Base-by-base conservation (phyloP, 2,888 invertebrate species). In the Plemyria rubiginata region DNA sequence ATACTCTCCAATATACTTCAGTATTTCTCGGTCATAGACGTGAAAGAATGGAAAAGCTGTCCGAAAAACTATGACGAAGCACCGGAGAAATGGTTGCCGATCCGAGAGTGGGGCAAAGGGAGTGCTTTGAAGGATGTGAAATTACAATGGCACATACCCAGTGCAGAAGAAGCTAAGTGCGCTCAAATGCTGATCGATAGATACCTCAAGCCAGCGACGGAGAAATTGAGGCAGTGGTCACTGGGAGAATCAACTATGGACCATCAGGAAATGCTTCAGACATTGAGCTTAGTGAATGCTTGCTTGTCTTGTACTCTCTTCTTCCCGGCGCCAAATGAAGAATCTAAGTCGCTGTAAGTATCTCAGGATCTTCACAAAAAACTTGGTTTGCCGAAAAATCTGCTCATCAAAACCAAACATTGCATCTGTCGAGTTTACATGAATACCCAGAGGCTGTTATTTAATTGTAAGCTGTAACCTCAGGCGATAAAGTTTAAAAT, bases 61-160 rank as follows among this genome's bases (percentile, higher is more conserved):
- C 84, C 94, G 0, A 86, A 92, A 16, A 93, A 95, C 66, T 95
- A 95, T 73, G 94, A 94, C 16, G 89, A 92, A 43, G 95, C 95
- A 0, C 92, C 96, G 0, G 92, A 94, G 62, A 95, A 96, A 61
- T 95, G 95, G 88, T 90, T 97, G 49, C 95, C 96, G 9, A 93
- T 97, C 22, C 93, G 95, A 22, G 96, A 97, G 71, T 99, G 98
- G 98, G 98, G 97, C 0, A 93, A 94, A 63, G 93, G 96, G 0
- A 94, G 95, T 15, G 90, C 95, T 71, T 84, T 96, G 16, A 90
- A 95, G 59, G 93, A 95, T 29, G 88, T 96, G 15, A 90, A 95
- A 7, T 88, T 97, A 16, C 89, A 95, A 45, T 98, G 97, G 97
- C 96, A 97, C 77, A 90, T 95, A 51, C 98, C 98, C 0, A 94